Evolutionary conservation across 2,113 vertebrate genomes (phyloP).

Genomic region (Oncorhynchus mykiss): DNA sequence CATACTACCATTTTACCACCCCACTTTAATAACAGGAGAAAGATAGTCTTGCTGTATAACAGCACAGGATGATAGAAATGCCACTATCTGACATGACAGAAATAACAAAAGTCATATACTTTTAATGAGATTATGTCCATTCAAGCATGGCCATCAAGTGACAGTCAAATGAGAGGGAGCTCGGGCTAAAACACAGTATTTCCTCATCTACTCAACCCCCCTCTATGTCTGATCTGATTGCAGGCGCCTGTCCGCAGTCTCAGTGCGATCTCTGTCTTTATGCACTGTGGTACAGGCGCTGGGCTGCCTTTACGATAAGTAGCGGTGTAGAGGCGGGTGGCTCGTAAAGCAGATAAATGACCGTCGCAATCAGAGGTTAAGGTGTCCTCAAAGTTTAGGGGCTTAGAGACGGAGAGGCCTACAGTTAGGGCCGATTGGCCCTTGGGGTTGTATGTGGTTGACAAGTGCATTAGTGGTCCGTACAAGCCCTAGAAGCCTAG

Average conservation of each 20-base stretch:
- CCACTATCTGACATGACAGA: too few relatives aligned
- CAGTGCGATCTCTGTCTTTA: slow-evolving; percentile 33
- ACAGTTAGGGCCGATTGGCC: neutral
- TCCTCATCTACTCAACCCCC: too few relatives aligned
- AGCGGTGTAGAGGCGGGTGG: slow-evolving; percentile 18
- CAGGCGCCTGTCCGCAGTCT: slow-evolving; percentile 19
- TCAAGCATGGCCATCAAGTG: too few relatives aligned
- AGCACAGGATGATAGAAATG: too few relatives aligned
- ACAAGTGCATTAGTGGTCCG: neutral
- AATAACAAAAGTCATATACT: too few relatives aligned
- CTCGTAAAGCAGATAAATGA: slow-evolving; percentile 43
- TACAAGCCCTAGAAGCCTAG: neutral
- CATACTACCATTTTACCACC: neutral
- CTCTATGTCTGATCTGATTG: neutral
- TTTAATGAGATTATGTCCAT: too few relatives aligned
- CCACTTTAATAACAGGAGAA: too few relatives aligned
- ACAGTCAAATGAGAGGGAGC: too few relatives aligned
- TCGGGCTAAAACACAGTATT: too few relatives aligned
- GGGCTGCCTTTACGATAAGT: slow-evolving; percentile 30
- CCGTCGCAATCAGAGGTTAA: slow-evolving; percentile 13
- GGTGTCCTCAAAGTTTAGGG: slow-evolving; percentile 33
- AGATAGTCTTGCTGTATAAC: too few relatives aligned
- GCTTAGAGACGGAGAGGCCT: slow-evolving; percentile 2
- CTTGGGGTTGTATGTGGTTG: neutral
- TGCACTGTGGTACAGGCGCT: neutral